These are phyloP conservation scores for Chrysopilus asiliformis DNA, from an alignment of 2,888 invertebrate species.

Conservation along the genomic window DNA sequence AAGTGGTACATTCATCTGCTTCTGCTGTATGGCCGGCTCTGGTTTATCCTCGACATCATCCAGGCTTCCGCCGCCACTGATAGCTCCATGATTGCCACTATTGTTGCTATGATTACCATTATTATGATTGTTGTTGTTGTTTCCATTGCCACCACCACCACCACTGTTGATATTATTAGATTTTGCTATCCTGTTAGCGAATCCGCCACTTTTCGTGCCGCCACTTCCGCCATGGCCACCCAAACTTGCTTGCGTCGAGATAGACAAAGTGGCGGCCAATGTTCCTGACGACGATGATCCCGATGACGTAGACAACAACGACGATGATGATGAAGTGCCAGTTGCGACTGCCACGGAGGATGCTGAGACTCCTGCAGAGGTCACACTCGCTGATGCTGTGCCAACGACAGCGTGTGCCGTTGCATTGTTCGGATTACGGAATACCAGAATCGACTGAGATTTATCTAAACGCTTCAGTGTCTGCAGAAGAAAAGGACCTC, in stretches of 20 bases:
- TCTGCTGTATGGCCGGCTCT: conserved; percentile 21
- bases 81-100: conserved; percentile 11
- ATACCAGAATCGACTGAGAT: conserved; percentile 35
- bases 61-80: conserved; percentile 15
- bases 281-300: conserved; percentile 15
- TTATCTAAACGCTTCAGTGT: conserved; percentile 36
- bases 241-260: conserved; percentile 13
- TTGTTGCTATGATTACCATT: conserved; percentile 13
- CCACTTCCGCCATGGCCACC: no score
- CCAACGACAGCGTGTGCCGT: conserved; percentile 9
- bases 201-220: no score
- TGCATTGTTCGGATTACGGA: conserved; percentile 25
- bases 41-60: conserved; percentile 25
- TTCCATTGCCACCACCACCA: conserved; percentile 1
- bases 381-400: conserved; percentile 5
- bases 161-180: conserved; percentile 11
- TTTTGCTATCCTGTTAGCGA: conserved; percentile 14
- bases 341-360: conserved; percentile 2
- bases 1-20: conserved; percentile 32
- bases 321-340: conserved; percentile 8
- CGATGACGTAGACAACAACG: conserved; percentile 13
- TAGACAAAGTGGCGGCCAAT: conserved; percentile 13
- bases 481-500: conserved; percentile 32
- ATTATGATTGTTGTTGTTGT: conserved; percentile 17
- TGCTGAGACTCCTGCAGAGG: conserved; percentile 9